Conservation (phyloP, 37 sponge, comb jelly and placozoan genomes). For the Spongia lamella region DNA sequence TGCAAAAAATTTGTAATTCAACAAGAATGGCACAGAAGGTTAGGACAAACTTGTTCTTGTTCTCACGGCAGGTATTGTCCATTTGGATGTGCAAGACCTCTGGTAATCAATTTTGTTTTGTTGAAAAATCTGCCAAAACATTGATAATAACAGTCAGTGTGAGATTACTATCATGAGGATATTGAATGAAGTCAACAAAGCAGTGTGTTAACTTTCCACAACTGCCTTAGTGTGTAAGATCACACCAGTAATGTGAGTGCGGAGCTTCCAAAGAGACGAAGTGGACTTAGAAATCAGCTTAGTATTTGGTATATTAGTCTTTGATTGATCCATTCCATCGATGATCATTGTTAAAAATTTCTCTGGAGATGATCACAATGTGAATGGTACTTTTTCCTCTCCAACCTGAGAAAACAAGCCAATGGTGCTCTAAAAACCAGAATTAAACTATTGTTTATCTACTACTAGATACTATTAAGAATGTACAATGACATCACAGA, state of each 20-base stretch:
- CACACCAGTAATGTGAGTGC: conserved; percentile 50
- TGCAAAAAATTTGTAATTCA: conserved; percentile 12
- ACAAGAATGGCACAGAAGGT: conserved; percentile 42
- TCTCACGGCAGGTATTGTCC: conserved; percentile 35
- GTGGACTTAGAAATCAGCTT: conserved; percentile 15
- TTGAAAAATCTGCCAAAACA: background rate
- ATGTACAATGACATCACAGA: too few species aligned
- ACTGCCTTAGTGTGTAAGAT: conserved; percentile 19
- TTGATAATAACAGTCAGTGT: conserved; percentile 12
- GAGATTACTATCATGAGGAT: conserved; percentile 52
- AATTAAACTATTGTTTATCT: too few species aligned
- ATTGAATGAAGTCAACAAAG: conserved; percentile 42
- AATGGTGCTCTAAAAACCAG: too few species aligned
- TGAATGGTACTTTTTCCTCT: too few species aligned
- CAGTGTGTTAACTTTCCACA: conserved; percentile 21
- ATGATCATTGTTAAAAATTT: too few species aligned
- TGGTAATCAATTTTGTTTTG: conserved; percentile 5
- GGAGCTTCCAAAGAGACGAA: conserved; percentile 39
- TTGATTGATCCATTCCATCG: too few species aligned
- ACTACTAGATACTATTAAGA: too few species aligned
- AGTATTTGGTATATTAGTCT: too few species aligned
- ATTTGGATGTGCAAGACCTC: conserved; percentile 28
- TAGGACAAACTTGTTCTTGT: conserved; percentile 45
- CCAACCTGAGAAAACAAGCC: too few species aligned
- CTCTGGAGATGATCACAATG: too few species aligned